These are phyloP conservation scores for Cetonia aurata DNA, from an alignment of 2,888 invertebrate species.

Conservation along the genomic window DNA sequence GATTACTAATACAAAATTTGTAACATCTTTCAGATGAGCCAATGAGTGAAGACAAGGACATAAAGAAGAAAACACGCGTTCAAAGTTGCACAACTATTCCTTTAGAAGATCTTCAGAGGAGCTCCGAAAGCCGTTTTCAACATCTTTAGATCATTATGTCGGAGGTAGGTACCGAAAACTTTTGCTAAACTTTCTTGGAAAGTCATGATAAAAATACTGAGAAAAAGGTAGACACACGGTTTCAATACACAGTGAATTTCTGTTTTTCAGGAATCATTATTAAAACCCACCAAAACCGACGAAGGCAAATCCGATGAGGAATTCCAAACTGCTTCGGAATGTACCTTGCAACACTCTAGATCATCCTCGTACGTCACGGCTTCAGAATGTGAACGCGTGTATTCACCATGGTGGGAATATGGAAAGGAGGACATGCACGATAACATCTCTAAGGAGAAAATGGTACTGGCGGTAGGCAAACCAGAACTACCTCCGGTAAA, in stretches of 20 bases:
- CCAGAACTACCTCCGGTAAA: slow-evolving; percentile 62
- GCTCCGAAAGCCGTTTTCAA: no score
- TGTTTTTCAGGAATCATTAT: slow-evolving; percentile 54
- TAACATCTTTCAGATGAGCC: slow-evolving; percentile 52
- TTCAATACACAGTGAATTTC: no score
- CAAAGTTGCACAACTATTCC: no score
- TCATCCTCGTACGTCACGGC: slow-evolving; percentile 79
- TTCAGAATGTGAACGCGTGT: slow-evolving; percentile 73
- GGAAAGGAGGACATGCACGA: slow-evolving; percentile 66
- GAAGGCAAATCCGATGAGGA: slow-evolving; percentile 72
- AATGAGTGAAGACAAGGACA: slow-evolving; percentile 50
- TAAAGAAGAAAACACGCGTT: slow-evolving; percentile 61
- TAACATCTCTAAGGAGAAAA: slow-evolving; percentile 63
- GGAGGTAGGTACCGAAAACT: no score
- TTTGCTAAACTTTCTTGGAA: no score
- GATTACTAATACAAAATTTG: no score
- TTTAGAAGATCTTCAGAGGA: no score
- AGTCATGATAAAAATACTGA: no score
- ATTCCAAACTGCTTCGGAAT: slow-evolving; percentile 78
- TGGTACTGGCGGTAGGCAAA: slow-evolving; percentile 65
- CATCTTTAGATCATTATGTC: no score
- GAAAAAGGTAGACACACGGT: no score
- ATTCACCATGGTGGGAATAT: slow-evolving; percentile 71
- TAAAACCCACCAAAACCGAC: slow-evolving; percentile 60
- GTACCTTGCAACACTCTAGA: slow-evolving; percentile 75